Evolutionary conservation across 1,140 invertebrate genomes (phyloP).

Genomic region (Drosophila elegans): DNA sequence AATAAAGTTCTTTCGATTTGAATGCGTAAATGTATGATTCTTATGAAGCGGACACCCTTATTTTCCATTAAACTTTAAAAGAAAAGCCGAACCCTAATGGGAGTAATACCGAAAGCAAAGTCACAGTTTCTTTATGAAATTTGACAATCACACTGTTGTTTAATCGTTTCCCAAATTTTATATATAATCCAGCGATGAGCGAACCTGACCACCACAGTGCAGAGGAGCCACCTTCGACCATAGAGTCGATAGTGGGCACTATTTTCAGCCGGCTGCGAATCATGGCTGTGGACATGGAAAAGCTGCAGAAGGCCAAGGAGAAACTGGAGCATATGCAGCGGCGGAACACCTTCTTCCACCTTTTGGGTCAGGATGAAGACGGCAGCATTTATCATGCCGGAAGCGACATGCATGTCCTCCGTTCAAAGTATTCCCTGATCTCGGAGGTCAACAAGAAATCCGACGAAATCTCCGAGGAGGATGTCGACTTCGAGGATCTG

Average conservation of each 20-base stretch:
- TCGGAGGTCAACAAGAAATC: background rate
- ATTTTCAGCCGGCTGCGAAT: slow-evolving; percentile 54
- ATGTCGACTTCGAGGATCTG: slow-evolving; percentile 31
- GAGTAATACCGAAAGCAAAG: background rate
- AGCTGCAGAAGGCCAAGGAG: slow-evolving; percentile 54
- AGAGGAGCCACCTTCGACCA: background rate
- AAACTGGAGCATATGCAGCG: slow-evolving; percentile 42
- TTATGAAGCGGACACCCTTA: too few relatives aligned
- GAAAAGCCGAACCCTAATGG: background rate
- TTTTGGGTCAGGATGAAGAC: slow-evolving; percentile 57
- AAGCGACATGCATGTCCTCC: slow-evolving; percentile 23
- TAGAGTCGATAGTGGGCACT: slow-evolving; percentile 11
- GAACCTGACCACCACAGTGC: background rate
- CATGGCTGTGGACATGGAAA: slow-evolving; percentile 57
- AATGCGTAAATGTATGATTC: too few relatives aligned
- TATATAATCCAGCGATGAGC: slow-evolving; percentile 5
- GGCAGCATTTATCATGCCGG: background rate
- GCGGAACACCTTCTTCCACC: slow-evolving; percentile 30
- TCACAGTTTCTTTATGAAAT: background rate
- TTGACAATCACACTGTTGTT: slow-evolving; percentile 3
- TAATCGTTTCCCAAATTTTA: slow-evolving; percentile 8
- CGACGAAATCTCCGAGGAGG: background rate
- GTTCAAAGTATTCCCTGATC: background rate
- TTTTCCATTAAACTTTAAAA: background rate
- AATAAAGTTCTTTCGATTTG: too few relatives aligned